phyloP scores from a whole-genome alignment of 2,113 vertebrate genomes.

The Agapornis roseicollis region DNA sequence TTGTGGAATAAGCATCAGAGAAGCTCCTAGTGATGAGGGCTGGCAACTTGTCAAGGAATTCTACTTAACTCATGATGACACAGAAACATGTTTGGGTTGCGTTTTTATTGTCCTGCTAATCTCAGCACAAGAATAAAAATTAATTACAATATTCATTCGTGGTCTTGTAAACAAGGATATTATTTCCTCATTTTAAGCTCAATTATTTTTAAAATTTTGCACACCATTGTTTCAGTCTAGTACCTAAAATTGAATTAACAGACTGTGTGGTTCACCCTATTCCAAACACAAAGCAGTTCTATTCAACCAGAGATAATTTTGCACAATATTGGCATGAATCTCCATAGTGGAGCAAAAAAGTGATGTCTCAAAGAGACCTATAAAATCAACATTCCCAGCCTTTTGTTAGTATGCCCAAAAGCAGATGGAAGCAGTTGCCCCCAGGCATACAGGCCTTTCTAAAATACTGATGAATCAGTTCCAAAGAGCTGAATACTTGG shows the following conservation, averaged over 20 bases:
- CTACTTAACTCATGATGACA: constrained; percentile 13
- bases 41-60: constrained; percentile 23
- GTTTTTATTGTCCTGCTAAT: background rate
- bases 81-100: background rate
- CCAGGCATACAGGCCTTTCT: background rate
- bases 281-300: background rate
- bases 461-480: background rate
- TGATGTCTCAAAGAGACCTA: background rate
- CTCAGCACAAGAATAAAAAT: background rate
- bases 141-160: background rate
- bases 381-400: background rate
- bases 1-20: background rate
- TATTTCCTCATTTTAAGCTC: background rate
- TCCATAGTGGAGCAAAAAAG: background rate
- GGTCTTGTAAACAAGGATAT: background rate
- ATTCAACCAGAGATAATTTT: background rate
- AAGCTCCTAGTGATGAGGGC: background rate
- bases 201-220: background rate
- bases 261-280: background rate
- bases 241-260: background rate
- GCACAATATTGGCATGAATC: background rate
- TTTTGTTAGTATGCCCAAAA: background rate
- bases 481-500: background rate
- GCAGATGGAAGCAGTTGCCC: background rate
- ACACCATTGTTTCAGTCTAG: background rate